phyloP scores from a whole-genome alignment of 2,113 vertebrate genomes.

The Phocoena sinus region DNA sequence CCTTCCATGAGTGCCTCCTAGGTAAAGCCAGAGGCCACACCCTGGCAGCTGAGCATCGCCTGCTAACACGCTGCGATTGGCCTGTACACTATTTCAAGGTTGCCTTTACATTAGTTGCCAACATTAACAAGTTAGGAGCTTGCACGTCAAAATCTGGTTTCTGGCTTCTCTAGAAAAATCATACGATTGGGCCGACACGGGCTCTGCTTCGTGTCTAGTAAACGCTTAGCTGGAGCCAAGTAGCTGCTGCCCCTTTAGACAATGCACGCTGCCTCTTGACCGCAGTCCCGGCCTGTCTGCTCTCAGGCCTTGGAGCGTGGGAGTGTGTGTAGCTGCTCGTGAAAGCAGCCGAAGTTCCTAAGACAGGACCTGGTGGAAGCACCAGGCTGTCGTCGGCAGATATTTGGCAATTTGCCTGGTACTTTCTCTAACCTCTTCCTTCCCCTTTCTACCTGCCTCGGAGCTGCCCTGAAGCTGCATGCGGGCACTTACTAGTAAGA shows the following conservation, averaged over 20 bases:
- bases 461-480: not conserved
- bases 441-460: not conserved
- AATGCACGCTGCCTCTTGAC: not conserved
- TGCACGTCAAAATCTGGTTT: conserved; percentile 31
- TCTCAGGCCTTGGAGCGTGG: rapidly evolving
- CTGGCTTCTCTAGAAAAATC: conserved; percentile 45
- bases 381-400: not conserved
- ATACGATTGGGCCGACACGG: not conserved
- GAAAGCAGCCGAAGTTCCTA: not conserved
- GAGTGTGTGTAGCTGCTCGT: too few species aligned
- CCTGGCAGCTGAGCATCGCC: not conserved
- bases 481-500: not conserved
- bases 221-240: not conserved
- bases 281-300: too few species aligned
- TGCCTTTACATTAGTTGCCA: conserved; percentile 9
- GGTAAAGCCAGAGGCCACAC: conserved; percentile 20
- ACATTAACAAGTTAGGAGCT: conserved; percentile 29
- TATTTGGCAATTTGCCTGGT: not conserved
- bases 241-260: not conserved
- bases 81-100: not conserved
- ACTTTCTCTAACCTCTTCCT: not conserved
- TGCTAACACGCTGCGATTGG: not conserved
- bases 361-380: not conserved
- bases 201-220: not conserved
- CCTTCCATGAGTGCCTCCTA: not conserved